These are phyloP conservation scores for Tyria jacobaeae DNA, from an alignment of 2,888 invertebrate species.

Conservation along the genomic window DNA sequence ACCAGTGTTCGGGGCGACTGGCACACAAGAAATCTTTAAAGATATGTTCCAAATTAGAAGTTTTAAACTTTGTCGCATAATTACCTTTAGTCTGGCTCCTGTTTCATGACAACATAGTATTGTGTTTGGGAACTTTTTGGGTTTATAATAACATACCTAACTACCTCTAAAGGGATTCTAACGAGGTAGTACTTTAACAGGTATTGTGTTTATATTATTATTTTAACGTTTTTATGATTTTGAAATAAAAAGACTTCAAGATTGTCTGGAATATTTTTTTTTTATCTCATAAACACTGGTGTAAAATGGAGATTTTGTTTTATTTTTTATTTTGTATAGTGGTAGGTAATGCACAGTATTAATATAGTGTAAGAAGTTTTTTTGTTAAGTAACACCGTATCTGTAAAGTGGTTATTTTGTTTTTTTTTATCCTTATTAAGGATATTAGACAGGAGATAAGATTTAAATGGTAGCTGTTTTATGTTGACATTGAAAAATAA, in stretches of 20 bases:
- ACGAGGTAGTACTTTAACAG: slow-evolving; percentile 8
- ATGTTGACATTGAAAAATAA: no score
- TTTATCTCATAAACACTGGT: no score
- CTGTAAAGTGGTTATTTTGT: no score
- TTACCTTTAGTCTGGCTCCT: slow-evolving; percentile 1
- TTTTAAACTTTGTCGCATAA: slow-evolving; percentile 1
- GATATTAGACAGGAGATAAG: no score
- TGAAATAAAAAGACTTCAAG: neutral
- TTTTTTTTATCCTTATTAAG: no score
- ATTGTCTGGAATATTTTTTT: neutral
- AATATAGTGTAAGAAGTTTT: no score
- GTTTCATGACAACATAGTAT: slow-evolving; percentile 16
- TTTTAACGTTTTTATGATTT: slow-evolving; percentile 3
- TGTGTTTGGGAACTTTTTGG: slow-evolving; percentile 14
- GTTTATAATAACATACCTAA: slow-evolving; percentile 12
- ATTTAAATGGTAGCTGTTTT: no score
- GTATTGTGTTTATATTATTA: slow-evolving; percentile 14
- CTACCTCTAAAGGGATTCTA: slow-evolving; percentile 19
- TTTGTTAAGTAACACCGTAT: no score
- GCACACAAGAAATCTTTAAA: neutral
- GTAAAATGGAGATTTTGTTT: no score
- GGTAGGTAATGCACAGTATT: no score
- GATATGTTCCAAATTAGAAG: neutral
- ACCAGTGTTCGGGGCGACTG: neutral
- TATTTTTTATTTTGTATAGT: no score